These are phyloP conservation scores for Triplophysa bombifrons DNA, from an alignment of 2,797 vertebrate species.

Conservation along the genomic window DNA sequence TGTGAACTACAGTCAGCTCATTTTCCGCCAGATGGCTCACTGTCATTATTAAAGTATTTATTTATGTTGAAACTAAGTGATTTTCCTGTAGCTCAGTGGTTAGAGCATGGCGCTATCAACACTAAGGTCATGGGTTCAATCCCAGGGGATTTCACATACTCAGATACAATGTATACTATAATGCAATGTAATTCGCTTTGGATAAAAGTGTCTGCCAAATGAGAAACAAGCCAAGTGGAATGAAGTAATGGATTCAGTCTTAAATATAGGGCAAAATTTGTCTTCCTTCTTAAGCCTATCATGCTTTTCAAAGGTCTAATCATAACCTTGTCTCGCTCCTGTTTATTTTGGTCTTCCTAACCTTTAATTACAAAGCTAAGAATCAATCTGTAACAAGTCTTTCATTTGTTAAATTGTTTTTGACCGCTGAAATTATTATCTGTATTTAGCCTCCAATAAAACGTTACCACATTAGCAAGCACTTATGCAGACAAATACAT, in stretches of 20 bases:
- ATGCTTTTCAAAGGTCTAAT: conserved; percentile 71
- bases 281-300: conserved; percentile 61
- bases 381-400: conserved; percentile 73
- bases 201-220: too few relatives aligned
- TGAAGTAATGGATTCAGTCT: conserved; percentile 50
- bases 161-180: too few relatives aligned
- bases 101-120: too few relatives aligned
- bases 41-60: neutral
- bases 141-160: too few relatives aligned
- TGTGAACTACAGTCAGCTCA: neutral
- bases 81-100: neutral
- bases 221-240: conserved; percentile 35
- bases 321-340: conserved; percentile 66
- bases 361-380: conserved; percentile 75
- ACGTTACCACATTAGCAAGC: conserved; percentile 64
- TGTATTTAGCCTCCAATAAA: conserved; percentile 71
- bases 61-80: conserved; percentile 22
- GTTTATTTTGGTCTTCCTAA: conserved; percentile 72
- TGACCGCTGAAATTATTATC: conserved; percentile 74
- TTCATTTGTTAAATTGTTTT: conserved; percentile 73
- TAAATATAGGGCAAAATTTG: conserved; percentile 54
- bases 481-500: conserved; percentile 49
- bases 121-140: too few relatives aligned
- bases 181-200: too few relatives aligned
- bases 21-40: neutral